Evolutionary conservation across 2,113 vertebrate species (phyloP).

Genomic region (Halcyon senegalensis): DNA sequence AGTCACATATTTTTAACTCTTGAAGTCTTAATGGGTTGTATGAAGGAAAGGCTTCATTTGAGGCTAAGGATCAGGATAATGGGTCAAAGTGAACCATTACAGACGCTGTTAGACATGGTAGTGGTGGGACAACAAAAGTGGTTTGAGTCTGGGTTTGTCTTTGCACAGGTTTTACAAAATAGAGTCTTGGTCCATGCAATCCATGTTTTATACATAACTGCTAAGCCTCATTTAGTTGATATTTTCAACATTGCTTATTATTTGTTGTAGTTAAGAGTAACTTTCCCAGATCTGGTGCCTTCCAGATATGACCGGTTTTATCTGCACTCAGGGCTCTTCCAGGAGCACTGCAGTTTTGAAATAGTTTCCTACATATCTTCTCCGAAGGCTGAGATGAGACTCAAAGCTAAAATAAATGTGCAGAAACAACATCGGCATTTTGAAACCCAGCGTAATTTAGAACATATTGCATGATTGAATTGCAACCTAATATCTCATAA

Average conservation of each 20-base stretch:
- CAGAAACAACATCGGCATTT: not conserved
- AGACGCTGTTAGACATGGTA: not conserved
- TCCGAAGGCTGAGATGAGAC: not conserved
- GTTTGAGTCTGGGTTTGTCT: not conserved
- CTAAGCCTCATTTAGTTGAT: not conserved
- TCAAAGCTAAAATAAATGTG: not conserved
- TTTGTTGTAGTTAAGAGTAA: not conserved
- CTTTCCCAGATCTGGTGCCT: not conserved
- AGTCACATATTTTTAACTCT: not conserved
- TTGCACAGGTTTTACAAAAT: not conserved
- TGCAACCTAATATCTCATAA: constrained; percentile 37
- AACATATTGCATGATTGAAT: constrained; percentile 42
- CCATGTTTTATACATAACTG: not conserved
- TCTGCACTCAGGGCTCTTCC: not conserved
- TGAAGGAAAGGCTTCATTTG: rapidly evolving
- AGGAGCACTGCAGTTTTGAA: not conserved
- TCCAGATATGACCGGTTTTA: not conserved
- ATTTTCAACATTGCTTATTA: not conserved
- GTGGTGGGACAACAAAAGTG: not conserved
- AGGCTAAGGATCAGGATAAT: not conserved
- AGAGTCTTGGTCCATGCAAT: not conserved
- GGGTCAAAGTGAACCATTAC: rapidly evolving
- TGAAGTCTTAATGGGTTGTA: not conserved
- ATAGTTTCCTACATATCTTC: not conserved
- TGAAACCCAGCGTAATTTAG: not conserved